Evolutionary conservation across 2,888 invertebrate genomes (phyloP), one percentile per base, ranked within the genome.

Genomic region (Pristionchus exspectatus): DNA sequence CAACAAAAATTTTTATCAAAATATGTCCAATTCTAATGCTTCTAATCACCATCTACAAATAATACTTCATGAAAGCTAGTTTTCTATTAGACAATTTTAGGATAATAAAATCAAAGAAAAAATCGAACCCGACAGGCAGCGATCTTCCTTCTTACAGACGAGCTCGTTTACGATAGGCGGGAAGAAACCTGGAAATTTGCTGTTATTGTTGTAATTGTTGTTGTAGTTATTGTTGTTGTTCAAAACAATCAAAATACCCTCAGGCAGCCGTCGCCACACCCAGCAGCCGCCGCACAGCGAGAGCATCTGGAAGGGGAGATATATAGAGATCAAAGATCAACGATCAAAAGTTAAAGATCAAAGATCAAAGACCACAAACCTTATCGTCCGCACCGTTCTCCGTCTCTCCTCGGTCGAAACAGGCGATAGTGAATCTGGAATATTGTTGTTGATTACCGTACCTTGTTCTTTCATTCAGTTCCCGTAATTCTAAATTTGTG

Each of bases 211-310:
- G 18, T 33, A 14, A 5, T 59, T 59, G 59, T 59, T 18, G 59
- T 59, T 59, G 18, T 59, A 16, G 84, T 94, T 94, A n/a, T n/a
- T n/a, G n/a, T n/a, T n/a, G n/a, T n/a, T n/a, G n/a, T 89, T 93
- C 27, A 24, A 72, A 72, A 72, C 14, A 21, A 21, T 24, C 14
- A 5, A 74, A 74, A 27, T n/a, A 81, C 81, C 93, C 30, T 92
- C 93, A 2, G 94, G 94, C 16, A 94, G 90, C 38, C 94, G 90
- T 54, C 94, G 90, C 94, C 94, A 94, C 18, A 93, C 93, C 95
- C 95, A 95, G 86, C 95, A 95, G 12, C 89, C 91, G 21, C 93
- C 93, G 88, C 93, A 93, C 27, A 93, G 87, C 44, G 91, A 93
- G n/a, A 93, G 89, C 74, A 90, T 91, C 87, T 93, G 87, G 27